Evolutionary conservation across 1,140 invertebrate genomes (phyloP), one percentile per base, ranked within the genome.

Genomic region (Neodiprion fabricii): DNA sequence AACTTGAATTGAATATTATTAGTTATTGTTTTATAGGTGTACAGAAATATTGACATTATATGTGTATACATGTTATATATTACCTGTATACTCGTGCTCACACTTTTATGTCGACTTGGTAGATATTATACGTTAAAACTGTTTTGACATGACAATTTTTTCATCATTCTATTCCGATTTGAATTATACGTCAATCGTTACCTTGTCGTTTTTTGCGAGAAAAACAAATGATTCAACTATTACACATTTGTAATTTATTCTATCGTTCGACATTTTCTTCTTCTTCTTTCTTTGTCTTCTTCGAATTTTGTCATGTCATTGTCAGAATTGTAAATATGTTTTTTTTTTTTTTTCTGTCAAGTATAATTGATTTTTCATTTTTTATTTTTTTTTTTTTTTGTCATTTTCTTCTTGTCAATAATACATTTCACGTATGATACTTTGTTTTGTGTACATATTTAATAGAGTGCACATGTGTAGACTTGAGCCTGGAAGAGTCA

Each of bases 251-350:
- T 40, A 40, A 40, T 40, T 40, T n/a, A n/a, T 40, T 40, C 28
- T 4, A 3, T 40, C 28, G 28, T 28, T 70, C 17, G 10, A 47
- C 9, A 70, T 8, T 11, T 68, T 28, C 12, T 28, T 72, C 17
- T 40, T n/a, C 7, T 14, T 53, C 5, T 12, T 14, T 61, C n/a
- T 47, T 17, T 50, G 67, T 48, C 48, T 53, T 11, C 53, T 74
- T 17, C 11, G 40, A 53, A 28, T 67, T 67, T 73, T 49, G 48
- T 23, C 23, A 73, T 50, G 65, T 73, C 66, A 68, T 48, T 23
- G 50, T 68, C 66, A 61, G 53, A 61, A 12, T 61, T 61, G 53
- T 61, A 61, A 61, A 61, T 61, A 61, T 53, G 8, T 61, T 61
- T 7, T 61, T 61, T 61, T 61, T 14, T 8, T 40, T 40, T 61